Percentiles rank a stretch among this genome's conserved stretches.
phyloP scores from a whole-genome alignment of 2,888 invertebrate species.

The Oegoconia quadripuncta region DNA sequence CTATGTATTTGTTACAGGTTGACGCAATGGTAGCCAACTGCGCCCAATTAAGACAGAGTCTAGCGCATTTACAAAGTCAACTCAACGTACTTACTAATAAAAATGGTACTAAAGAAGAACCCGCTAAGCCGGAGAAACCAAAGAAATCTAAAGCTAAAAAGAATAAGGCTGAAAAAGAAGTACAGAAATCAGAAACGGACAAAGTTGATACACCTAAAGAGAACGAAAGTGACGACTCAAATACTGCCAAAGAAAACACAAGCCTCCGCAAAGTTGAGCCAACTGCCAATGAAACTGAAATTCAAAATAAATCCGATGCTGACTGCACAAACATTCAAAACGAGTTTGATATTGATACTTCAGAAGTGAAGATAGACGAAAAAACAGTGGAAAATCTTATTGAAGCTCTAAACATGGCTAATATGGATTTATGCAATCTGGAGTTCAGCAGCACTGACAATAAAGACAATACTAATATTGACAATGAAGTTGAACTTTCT shows the following conservation, averaged over 20 bases:
- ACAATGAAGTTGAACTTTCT: neutral
- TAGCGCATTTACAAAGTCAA: slow-evolving; percentile 79
- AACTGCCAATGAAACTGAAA: slow-evolving; percentile 22
- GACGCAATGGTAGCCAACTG: slow-evolving; percentile 81
- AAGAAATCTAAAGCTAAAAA: slow-evolving; percentile 68
- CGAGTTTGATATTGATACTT: slow-evolving; percentile 12
- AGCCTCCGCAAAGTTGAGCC: slow-evolving; percentile 18
- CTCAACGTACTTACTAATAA: slow-evolving; percentile 67
- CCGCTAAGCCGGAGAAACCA: slow-evolving; percentile 55
- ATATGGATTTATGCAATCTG: slow-evolving; percentile 50
- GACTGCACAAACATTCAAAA: slow-evolving; percentile 5
- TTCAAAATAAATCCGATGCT: slow-evolving; percentile 21
- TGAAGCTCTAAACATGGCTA: slow-evolving; percentile 56
- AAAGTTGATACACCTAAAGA: slow-evolving; percentile 17
- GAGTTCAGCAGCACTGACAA: slow-evolving; percentile 42
- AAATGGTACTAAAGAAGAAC: slow-evolving; percentile 40
- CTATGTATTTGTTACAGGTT: slow-evolving; percentile 46
- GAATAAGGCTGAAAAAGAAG: slow-evolving; percentile 43
- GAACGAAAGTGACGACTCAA: slow-evolving; percentile 15
- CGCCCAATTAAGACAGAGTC: slow-evolving; percentile 77
- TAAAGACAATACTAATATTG: slow-evolving; percentile 1
- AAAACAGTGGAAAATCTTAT: slow-evolving; percentile 55
- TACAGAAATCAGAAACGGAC: slow-evolving; percentile 34
- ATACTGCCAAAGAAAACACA: slow-evolving; percentile 8
- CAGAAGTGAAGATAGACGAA: slow-evolving; percentile 43